A percentile compares a stretch with the other conserved stretches of the same genome.
Evolutionary conservation across 2,113 vertebrate species (phyloP).

Genomic region (Tylochromis polylepis): DNA sequence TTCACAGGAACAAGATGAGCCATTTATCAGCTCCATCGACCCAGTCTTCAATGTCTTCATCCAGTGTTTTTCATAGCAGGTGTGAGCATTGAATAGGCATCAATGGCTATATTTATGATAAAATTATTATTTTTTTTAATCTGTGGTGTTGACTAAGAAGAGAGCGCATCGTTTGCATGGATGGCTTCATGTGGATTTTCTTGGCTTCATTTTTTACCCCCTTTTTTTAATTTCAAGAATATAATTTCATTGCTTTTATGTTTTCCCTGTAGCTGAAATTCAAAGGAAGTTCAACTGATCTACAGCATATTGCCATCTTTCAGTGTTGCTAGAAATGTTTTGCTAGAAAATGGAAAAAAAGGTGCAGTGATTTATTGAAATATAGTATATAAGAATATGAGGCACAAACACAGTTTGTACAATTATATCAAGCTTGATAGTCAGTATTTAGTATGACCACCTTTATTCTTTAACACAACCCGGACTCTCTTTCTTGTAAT

Average conservation of each 20-base stretch:
- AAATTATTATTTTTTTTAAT: background rate
- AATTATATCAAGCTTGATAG: background rate
- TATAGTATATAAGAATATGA: background rate
- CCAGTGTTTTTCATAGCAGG: background rate
- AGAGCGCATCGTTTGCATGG: background rate
- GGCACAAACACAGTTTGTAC: background rate
- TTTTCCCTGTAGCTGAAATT: background rate
- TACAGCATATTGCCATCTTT: background rate
- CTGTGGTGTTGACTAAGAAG: background rate
- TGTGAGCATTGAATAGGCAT: background rate
- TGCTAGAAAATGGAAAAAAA: background rate
- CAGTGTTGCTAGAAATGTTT: background rate
- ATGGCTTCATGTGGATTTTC: background rate
- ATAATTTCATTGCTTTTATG: background rate
- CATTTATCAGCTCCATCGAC: slow-evolving; percentile 48
- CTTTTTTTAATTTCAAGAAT: background rate
- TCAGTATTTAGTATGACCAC: background rate
- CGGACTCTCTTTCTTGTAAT: background rate
- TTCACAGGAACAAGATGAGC: slow-evolving; percentile 36
- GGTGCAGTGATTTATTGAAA: background rate
- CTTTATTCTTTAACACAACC: background rate
- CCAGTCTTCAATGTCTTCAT: slow-evolving; percentile 15
- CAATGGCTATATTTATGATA: background rate
- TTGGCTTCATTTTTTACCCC: background rate
- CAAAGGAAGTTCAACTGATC: background rate